These are phyloP conservation scores for Lycaon pictus DNA, from an alignment of 2,113 vertebrate species.

Conservation along the genomic window DNA sequence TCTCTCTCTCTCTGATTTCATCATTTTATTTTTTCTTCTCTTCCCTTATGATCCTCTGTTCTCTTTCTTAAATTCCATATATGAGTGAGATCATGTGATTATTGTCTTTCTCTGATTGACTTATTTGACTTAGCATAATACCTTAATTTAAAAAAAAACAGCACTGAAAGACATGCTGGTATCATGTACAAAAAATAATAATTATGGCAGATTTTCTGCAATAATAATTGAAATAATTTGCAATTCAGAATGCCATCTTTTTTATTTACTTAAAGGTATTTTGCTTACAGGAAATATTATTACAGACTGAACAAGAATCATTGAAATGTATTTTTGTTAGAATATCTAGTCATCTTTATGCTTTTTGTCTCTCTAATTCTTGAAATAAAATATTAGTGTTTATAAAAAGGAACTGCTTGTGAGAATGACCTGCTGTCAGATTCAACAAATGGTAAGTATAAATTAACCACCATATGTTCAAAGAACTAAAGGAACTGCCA, in stretches of 20 bases:
- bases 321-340: conserved; percentile 93
- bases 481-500: neutral
- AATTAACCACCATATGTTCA: neutral
- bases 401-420: neutral
- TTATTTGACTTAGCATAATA: no score
- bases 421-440: neutral
- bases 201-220: conserved; percentile 92
- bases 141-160: no score
- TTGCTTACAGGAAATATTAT: conserved; percentile 91
- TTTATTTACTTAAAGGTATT: conserved; percentile 89
- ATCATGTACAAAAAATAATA: conserved; percentile 80
- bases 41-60: no score
- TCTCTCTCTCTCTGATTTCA: no score
- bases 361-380: conserved; percentile 91
- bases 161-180: no score
- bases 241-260: conserved; percentile 86
- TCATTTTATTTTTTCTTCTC: no score
- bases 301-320: conserved; percentile 89
- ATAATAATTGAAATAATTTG: conserved; percentile 81
- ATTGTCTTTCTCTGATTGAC: no score
- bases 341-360: conserved; percentile 89
- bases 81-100: no score
- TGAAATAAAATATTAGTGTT: conserved; percentile 92
- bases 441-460: neutral
- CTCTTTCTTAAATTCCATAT: no score